Conservation (phyloP, 2,888 invertebrate genomes). For the Nymphalis c-album region DNA sequence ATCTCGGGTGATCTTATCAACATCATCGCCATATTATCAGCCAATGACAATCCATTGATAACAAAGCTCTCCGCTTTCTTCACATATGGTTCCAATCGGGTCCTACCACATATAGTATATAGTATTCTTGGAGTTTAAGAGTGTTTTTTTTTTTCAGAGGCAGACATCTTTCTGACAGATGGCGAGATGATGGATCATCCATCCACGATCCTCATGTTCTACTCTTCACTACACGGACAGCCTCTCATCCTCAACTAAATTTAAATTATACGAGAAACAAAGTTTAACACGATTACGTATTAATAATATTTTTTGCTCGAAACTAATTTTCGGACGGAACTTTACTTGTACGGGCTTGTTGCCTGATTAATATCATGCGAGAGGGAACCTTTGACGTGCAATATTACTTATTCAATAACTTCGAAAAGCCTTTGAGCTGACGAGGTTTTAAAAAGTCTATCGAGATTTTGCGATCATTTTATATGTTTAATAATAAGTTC, state of each 20-base stretch:
- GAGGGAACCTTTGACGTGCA: slow-evolving; percentile 31
- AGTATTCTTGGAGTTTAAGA: no score
- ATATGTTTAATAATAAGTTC: background rate
- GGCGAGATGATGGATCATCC: no score
- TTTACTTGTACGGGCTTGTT: slow-evolving; percentile 13
- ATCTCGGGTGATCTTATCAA: no score
- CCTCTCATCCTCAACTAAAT: background rate
- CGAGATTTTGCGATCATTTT: background rate
- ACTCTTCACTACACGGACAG: no score
- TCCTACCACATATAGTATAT: no score
- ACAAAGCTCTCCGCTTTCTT: no score
- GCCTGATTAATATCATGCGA: slow-evolving; percentile 28
- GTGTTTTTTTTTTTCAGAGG: no score
- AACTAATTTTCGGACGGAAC: slow-evolving; percentile 15
- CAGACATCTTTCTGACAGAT: no score
- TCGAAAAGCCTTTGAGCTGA: slow-evolving; percentile 27
- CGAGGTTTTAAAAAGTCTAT: slow-evolving; percentile 11
- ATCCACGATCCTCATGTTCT: no score
- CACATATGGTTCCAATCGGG: no score
- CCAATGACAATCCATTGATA: no score
- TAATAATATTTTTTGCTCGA: background rate
- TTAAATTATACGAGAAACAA: background rate
- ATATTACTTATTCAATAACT: slow-evolving; percentile 32
- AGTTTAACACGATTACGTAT: background rate
- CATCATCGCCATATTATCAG: no score